Percentiles rank a stretch among this genome's conserved stretches.
These are phyloP conservation scores for Metallyticus violacea DNA, from an alignment of 2,888 invertebrate species.

Conservation along the genomic window DNA sequence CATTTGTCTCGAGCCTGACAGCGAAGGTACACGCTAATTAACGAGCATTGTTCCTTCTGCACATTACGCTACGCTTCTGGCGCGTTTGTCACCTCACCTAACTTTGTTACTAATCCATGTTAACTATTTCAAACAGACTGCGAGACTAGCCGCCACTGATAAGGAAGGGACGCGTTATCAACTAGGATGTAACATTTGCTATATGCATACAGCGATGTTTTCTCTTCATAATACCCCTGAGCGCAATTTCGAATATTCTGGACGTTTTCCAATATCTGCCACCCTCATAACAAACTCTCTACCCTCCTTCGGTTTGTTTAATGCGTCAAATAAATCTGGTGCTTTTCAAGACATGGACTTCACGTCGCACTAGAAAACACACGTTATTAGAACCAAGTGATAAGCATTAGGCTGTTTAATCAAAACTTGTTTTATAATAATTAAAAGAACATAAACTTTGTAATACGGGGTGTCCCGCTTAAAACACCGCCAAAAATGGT, in stretches of 20 bases:
- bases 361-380: too few relatives aligned
- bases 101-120: too few relatives aligned
- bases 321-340: not conserved
- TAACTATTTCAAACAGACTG: too few relatives aligned
- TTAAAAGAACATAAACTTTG: too few relatives aligned
- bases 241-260: not conserved
- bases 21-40: not conserved
- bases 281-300: not conserved
- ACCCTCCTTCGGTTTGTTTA: not conserved
- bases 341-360: too few relatives aligned
- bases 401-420: too few relatives aligned
- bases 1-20: not conserved
- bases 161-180: not conserved
- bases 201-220: not conserved
- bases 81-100: too few relatives aligned
- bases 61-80: too few relatives aligned
- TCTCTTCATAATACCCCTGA: not conserved
- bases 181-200: not conserved
- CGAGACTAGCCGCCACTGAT: not conserved
- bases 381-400: too few relatives aligned
- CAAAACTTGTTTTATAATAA: too few relatives aligned
- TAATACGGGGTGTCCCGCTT: too few relatives aligned
- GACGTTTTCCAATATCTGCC: not conserved
- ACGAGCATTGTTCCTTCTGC: not conserved
- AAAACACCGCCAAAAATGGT: too few relatives aligned